Evolutionary conservation across 2,113 vertebrate genomes (phyloP), one percentile per base, ranked within the genome.

Genomic region (Stigmatopora nigra): DNA sequence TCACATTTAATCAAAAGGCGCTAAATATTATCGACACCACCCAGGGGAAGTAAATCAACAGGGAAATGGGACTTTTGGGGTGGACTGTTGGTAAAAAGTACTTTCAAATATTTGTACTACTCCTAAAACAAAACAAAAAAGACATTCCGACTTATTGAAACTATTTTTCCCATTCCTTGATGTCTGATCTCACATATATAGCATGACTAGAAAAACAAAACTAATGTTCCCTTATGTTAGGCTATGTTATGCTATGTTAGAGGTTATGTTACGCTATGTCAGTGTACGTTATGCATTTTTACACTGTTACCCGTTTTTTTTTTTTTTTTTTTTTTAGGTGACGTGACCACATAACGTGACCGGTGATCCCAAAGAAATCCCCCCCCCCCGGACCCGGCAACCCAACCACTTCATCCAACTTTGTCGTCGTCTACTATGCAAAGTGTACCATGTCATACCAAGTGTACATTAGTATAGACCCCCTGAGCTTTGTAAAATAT

Each of bases 371-470:
- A 96, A 94, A 95, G 93, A 96, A 52, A 31, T n/a, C 51, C 51
- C 20, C 19, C 48, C 9, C 51, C 51, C 20, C 19, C 48, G 90
- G 88, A 91, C 83, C 86, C 90, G 93, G 92, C 91, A 85, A 80
- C 85, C 82, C 75, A 79, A 77, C 82, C 76, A 69, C 74, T 79
- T 84, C 53, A 78, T 51, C 73, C 76, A 90, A 76, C 87, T 87
- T 88, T 89, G 41, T 45, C 48, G 88, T 91, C 87, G 90, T 88
- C 88, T 94, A 94, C 95, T 99, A 98, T 98, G 96, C 96, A 98
- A 89, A 94, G 77, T 97, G 94, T 95, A 96, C 90, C 95, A 17
- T 5, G 13, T 56, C 53, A 31, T 22, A 31, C 53, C 22, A 56
- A 56, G 13, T 56, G 22, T 5, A 22, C 44, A 5, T 48, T 7